These are phyloP conservation scores for Volucella bombylans DNA, from an alignment of 2,888 invertebrate species.

Conservation along the genomic window DNA sequence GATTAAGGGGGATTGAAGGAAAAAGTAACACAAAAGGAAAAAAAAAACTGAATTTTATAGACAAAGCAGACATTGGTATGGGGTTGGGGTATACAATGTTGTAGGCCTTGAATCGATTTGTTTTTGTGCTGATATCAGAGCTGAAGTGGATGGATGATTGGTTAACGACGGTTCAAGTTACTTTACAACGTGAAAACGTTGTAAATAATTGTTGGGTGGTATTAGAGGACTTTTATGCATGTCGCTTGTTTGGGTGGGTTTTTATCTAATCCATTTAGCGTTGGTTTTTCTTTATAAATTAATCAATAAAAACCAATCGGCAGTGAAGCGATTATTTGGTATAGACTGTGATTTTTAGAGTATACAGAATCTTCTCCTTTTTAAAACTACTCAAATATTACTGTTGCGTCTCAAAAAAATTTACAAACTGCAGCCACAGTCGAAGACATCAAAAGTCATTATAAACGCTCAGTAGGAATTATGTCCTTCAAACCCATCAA, in stretches of 20 bases:
- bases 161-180: constrained; percentile 38
- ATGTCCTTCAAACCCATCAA: no score
- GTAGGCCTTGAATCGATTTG: constrained; percentile 60
- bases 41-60: background rate
- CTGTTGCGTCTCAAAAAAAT: no score
- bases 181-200: background rate
- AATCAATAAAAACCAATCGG: no score
- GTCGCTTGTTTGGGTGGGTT: background rate
- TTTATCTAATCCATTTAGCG: constrained; percentile 14
- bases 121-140: constrained; percentile 61
- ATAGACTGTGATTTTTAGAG: no score
- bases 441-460: no score
- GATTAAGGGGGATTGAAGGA: constrained; percentile 23
- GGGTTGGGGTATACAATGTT: constrained; percentile 25
- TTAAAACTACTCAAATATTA: no score
- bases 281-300: no score
- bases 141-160: constrained; percentile 56
- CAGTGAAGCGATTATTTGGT: no score
- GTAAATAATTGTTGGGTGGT: background rate
- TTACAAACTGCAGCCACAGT: no score
- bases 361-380: no score
- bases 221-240: background rate
- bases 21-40: constrained; percentile 39
- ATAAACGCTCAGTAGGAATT: no score
- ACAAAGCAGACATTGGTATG: constrained; percentile 37